These are phyloP conservation scores for Mycteria americana DNA, from an alignment of 2,797 vertebrate species.

Conservation along the genomic window DNA sequence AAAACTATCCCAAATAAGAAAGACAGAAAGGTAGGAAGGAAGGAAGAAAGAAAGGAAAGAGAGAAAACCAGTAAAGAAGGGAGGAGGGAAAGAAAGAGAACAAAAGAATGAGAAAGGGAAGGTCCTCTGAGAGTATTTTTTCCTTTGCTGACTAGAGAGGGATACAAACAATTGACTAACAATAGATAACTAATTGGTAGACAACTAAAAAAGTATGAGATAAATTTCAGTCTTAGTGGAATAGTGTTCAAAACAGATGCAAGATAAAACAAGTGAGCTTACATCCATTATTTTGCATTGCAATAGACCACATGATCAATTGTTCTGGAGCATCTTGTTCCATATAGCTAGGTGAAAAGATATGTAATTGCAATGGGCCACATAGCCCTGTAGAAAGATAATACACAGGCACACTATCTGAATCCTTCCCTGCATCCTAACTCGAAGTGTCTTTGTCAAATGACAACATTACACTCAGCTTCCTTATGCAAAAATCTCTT, in stretches of 20 bases:
- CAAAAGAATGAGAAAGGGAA: not conserved
- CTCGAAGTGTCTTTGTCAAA: not conserved
- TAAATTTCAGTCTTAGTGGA: not conserved
- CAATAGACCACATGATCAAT: not conserved
- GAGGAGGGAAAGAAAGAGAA: not conserved
- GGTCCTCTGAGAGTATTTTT: not conserved
- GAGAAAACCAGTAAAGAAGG: not conserved
- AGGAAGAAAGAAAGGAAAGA: not conserved
- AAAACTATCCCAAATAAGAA: not conserved
- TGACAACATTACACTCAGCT: not conserved
- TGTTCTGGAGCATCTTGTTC: not conserved
- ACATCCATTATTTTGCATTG: not conserved
- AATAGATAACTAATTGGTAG: not conserved
- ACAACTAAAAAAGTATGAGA: not conserved
- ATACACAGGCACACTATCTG: not conserved
- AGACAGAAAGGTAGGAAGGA: not conserved
- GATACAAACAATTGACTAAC: not conserved
- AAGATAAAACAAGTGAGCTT: not conserved
- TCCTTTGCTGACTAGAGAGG: not conserved
- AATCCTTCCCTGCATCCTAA: not conserved
- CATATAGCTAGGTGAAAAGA: not conserved
- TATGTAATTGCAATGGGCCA: not conserved
- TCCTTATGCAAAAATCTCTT: not conserved
- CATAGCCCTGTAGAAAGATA: not conserved
- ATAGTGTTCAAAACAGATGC: not conserved